Evolutionary conservation across 2,113 vertebrate species (phyloP), one percentile per base, ranked within the genome.

Genomic region (Phocoena phocoena): DNA sequence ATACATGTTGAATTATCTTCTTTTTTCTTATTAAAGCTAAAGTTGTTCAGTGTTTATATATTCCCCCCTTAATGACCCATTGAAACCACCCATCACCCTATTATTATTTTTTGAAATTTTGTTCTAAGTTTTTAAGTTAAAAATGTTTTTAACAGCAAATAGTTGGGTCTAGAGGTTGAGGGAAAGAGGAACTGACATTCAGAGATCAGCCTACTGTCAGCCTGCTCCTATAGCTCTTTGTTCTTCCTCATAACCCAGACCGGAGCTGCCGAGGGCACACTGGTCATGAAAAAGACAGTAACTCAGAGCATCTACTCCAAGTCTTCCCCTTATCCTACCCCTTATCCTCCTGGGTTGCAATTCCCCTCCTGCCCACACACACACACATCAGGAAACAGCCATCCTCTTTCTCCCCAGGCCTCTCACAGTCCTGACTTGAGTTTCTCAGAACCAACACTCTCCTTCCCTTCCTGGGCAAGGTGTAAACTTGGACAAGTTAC

Each of bases 261-360:
- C 2, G 0, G 33, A 21, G 12, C 23, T 58, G n/a, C n/a, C n/a
- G 23, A 36, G 77, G n/a, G 13, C 0, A 0, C 13, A 58, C 53
- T 5, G 21, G 21, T 80, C 53, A 58, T 17, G 53, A 80, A 80
- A 80, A 80, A 58, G 53, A 58, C 77, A 15, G 50, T 8, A 80
- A 21, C 77, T 36, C 77, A 36, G n/a, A 58, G 53, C 21, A 25
- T 17, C 50, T 55, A 55, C 31, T 80, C 77, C 77, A 79, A 23
- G 31, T n/a, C 33, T 80, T 58, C 33, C 50, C 53, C 21, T 58
- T 80, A 80, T 25, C 20, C 21, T 80, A 79, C n/a, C 50, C 21
- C 50, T 80, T 79, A 55, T 55, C 50, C 33, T 80, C 23, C 6
- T 0, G 50, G 77, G 7, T 17, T 58, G 33, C n/a, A 80, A 12